These are phyloP conservation scores for Brachymystax lenok DNA, from an alignment of 2,797 vertebrate species.

Conservation along the genomic window DNA sequence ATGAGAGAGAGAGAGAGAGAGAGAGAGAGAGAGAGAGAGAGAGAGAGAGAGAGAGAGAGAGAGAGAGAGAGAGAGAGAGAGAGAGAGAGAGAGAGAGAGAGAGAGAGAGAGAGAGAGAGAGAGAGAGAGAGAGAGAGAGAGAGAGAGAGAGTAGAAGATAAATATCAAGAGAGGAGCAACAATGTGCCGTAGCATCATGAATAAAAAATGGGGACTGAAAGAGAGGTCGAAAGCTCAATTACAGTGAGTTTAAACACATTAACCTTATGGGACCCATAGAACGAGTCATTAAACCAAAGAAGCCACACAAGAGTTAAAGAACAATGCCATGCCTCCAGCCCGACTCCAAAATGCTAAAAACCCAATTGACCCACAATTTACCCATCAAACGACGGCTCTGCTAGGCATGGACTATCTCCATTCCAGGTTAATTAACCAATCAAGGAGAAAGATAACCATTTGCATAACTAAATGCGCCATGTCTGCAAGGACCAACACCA, in stretches of 20 bases:
- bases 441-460: conserved; percentile 77
- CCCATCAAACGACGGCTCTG: conserved; percentile 65
- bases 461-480: conserved; percentile 80
- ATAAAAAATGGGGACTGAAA: conserved; percentile 57
- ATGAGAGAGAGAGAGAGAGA: no score
- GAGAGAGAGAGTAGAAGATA: conserved; percentile 33
- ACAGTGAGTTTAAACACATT: conserved; percentile 78
- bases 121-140: background rate
- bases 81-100: no score
- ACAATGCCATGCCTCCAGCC: conserved; percentile 58
- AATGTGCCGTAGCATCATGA: conserved; percentile 52
- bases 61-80: no score
- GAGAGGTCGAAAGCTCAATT: conserved; percentile 76
- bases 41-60: no score
- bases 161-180: conserved; percentile 15
- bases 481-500: conserved; percentile 72
- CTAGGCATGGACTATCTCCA: conserved; percentile 71
- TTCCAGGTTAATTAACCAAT: conserved; percentile 85
- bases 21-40: no score
- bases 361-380: conserved; percentile 66
- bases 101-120: no score
- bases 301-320: conserved; percentile 63
- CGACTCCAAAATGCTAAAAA: conserved; percentile 49
- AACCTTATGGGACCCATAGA: conserved; percentile 61
- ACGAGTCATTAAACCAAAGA: conserved; percentile 72